Evolutionary conservation across 2,888 invertebrate species (phyloP).

Genomic region (Himalopsyche kuldschensis): DNA sequence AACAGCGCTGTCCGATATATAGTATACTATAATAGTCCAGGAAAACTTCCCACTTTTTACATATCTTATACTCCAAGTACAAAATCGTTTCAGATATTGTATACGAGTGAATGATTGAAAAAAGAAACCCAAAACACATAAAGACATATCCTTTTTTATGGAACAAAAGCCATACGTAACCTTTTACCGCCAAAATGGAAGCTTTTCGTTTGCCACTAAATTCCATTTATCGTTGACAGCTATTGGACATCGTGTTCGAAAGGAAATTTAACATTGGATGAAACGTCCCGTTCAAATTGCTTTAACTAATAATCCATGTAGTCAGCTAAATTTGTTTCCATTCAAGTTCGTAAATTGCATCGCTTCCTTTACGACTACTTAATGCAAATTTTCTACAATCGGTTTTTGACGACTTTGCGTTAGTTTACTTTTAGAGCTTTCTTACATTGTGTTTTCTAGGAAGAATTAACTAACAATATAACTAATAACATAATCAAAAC

Average conservation of each 20-base stretch:
- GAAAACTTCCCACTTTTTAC: neutral
- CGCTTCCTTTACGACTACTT: neutral
- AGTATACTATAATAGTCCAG: no score
- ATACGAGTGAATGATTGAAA: constrained; percentile 3
- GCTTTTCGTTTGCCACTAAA: neutral
- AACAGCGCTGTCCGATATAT: no score
- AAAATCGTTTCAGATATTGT: neutral
- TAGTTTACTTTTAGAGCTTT: neutral
- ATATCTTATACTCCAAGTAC: neutral
- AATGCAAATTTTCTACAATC: neutral
- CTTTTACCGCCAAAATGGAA: neutral
- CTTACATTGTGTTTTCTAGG: neutral
- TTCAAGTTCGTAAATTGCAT: neutral
- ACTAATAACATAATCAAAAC: no score
- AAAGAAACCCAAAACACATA: neutral
- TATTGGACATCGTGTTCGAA: neutral
- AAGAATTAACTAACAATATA: no score
- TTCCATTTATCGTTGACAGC: neutral
- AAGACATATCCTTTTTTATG: neutral
- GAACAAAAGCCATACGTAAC: neutral
- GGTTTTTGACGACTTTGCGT: neutral
- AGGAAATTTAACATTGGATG: neutral
- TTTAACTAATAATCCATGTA: neutral
- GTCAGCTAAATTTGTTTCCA: neutral
- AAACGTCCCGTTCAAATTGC: neutral